phyloP scores from a whole-genome alignment of 2,797 vertebrate genomes.

The Orientallactaga sibirica region DNA sequence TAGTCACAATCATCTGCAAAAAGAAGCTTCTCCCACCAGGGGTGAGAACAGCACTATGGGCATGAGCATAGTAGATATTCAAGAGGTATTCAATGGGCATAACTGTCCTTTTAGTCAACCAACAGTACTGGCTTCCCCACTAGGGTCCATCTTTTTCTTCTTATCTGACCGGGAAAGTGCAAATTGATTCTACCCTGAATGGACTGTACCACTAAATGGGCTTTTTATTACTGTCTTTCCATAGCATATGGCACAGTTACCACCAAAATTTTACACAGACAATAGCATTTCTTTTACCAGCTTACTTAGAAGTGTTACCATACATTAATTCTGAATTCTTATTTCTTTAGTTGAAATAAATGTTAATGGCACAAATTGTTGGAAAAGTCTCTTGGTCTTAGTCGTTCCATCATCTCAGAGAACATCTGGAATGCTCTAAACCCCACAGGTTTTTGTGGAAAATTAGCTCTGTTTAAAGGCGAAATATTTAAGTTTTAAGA shows the following conservation, averaged over 20 bases:
- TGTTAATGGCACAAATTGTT: constrained; percentile 74
- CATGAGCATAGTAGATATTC: too few relatives aligned
- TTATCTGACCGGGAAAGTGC: constrained; percentile 59
- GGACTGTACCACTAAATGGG: constrained; percentile 53
- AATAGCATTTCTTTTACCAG: constrained; percentile 71
- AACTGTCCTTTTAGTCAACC: too few relatives aligned
- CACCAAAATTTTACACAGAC: constrained; percentile 60
- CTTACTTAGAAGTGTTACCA: constrained; percentile 72
- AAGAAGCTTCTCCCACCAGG: too few relatives aligned
- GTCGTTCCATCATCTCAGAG: constrained; percentile 38
- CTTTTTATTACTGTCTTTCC: constrained; percentile 57
- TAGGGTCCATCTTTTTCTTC: constrained; percentile 52
- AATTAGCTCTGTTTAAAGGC: neutral
- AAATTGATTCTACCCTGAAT: constrained; percentile 34
- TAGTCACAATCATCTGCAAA: too few relatives aligned
- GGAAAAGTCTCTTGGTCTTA: constrained; percentile 56
- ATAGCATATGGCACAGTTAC: constrained; percentile 59
- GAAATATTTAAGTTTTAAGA: constrained; percentile 12
- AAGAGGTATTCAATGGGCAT: too few relatives aligned
- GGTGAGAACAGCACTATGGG: too few relatives aligned
- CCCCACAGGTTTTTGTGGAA: neutral
- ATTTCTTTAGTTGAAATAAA: constrained; percentile 87
- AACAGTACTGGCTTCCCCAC: too few relatives aligned
- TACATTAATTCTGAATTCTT: constrained; percentile 81
- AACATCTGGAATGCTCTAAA: neutral